A percentile compares a stretch with the other conserved stretches of the same genome.
Conservation (phyloP, 35 echinoderm and acorn worm species). For the Heliocidaris erythrogramma region DNA sequence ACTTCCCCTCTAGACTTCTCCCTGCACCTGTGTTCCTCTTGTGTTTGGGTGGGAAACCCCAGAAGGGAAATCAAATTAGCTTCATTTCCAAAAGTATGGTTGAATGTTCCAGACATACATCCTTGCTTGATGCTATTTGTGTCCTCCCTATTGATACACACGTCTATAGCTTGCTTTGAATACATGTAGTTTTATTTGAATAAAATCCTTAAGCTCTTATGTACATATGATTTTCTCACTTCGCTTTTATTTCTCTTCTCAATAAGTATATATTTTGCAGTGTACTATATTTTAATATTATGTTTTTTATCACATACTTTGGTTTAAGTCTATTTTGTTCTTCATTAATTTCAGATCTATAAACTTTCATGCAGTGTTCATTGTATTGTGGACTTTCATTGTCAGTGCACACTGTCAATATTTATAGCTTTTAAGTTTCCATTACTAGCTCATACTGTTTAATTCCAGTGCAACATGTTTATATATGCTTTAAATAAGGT, state of each 20-base stretch:
- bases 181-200: too few relatives aligned
- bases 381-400: neutral
- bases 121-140: neutral
- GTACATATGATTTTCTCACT: neutral
- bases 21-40: neutral
- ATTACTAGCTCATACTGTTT: neutral
- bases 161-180: neutral
- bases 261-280: neutral
- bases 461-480: neutral
- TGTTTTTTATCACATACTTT: neutral
- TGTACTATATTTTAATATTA: neutral
- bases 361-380: neutral
- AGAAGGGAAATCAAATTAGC: slow-evolving; percentile 15
- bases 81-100: neutral
- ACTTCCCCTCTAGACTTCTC: neutral
- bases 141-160: neutral
- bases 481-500: neutral
- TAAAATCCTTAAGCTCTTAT: neutral
- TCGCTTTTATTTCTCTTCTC: neutral
- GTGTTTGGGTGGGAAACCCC: neutral
- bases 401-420: neutral
- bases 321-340: neutral
- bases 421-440: neutral
- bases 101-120: neutral
- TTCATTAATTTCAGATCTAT: neutral